A percentile compares a stretch with the other conserved stretches of the same genome.
phyloP scores from a whole-genome alignment of 1,140 invertebrate species.

The Colletes gigas region DNA sequence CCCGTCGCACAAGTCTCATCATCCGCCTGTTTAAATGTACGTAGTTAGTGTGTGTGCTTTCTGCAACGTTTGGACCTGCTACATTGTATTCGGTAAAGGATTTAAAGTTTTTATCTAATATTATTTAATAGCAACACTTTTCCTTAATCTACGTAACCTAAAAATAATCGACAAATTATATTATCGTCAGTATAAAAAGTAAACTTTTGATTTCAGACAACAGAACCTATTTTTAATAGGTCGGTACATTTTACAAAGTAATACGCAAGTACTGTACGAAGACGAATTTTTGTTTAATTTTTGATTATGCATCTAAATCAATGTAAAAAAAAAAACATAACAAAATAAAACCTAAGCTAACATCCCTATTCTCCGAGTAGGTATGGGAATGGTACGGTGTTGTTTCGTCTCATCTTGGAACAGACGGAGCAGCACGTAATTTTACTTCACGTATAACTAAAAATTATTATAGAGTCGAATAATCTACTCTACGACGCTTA shows the following conservation, averaged over 20 bases:
- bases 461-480: constrained; percentile 15
- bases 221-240: constrained; percentile 73
- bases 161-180: constrained; percentile 66
- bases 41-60: constrained; percentile 23
- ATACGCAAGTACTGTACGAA: constrained; percentile 55
- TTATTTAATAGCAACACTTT: constrained; percentile 61
- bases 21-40: constrained; percentile 42
- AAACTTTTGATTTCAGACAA: constrained; percentile 72
- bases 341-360: constrained; percentile 71
- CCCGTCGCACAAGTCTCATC: constrained; percentile 59
- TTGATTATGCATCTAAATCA: constrained; percentile 60
- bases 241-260: constrained; percentile 69
- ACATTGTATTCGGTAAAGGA: constrained; percentile 48
- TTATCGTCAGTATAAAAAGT: constrained; percentile 69
- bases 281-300: constrained; percentile 60
- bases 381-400: constrained; percentile 53
- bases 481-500: constrained; percentile 18
- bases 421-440: constrained; percentile 23
- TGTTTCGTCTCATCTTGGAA: neutral
- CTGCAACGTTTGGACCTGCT: constrained; percentile 47
- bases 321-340: constrained; percentile 62
- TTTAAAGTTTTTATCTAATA: constrained; percentile 55
- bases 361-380: constrained; percentile 58
- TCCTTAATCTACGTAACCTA: constrained; percentile 54
- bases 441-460: constrained; percentile 15